Evolutionary conservation across 2,888 invertebrate species (phyloP).

Genomic region (Cheilosia vulpina): DNA sequence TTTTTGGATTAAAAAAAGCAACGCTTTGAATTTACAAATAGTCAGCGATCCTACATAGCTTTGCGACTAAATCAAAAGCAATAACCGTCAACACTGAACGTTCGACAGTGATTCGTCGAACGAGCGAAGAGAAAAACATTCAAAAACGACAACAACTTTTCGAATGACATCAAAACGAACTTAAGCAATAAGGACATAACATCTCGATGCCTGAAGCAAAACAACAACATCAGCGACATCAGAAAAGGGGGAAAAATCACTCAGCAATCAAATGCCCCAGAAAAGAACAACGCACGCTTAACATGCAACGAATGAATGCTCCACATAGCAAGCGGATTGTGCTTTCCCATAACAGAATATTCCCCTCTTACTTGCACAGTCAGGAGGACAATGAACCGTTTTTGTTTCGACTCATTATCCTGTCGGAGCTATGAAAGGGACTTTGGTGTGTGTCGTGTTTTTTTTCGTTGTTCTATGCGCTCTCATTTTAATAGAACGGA

Average conservation of each 20-base stretch:
- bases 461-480: slow-evolving; percentile 13
- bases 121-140: background rate
- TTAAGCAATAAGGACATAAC: slow-evolving; percentile 70
- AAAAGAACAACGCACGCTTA: slow-evolving; percentile 71
- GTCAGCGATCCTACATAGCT: background rate
- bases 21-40: background rate
- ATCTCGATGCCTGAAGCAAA: slow-evolving; percentile 54
- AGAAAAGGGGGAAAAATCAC: slow-evolving; percentile 53
- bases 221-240: slow-evolving; percentile 35
- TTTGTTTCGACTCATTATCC: slow-evolving; percentile 62
- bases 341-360: slow-evolving; percentile 43
- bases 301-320: slow-evolving; percentile 73
- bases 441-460: background rate
- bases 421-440: slow-evolving; percentile 46
- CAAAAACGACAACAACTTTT: slow-evolving; percentile 53
- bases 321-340: slow-evolving; percentile 61
- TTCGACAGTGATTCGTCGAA: background rate
- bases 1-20: background rate
- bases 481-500: slow-evolving; percentile 48
- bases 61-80: slow-evolving; percentile 28
- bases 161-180: slow-evolving; percentile 72
- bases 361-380: slow-evolving; percentile 24
- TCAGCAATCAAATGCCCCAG: slow-evolving; percentile 72
- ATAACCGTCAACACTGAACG: slow-evolving; percentile 35
- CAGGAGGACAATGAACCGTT: slow-evolving; percentile 72